Evolutionary conservation across 2,888 invertebrate species (phyloP).

Genomic region (Griposia aprilina): DNA sequence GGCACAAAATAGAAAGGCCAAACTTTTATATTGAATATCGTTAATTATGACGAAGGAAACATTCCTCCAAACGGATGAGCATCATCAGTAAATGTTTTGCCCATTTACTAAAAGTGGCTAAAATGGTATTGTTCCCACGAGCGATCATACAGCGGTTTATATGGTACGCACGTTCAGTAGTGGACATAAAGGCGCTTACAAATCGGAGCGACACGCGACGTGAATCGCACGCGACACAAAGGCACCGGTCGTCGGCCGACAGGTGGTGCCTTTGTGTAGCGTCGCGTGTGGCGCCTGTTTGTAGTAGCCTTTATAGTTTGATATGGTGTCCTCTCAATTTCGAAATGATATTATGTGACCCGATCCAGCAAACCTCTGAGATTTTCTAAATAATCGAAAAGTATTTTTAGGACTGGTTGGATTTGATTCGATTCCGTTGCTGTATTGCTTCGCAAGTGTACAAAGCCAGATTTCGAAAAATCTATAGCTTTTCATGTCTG

Average conservation of each 20-base stretch:
- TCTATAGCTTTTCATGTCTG: background rate
- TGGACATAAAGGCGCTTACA: too few relatives aligned
- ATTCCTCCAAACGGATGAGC: background rate
- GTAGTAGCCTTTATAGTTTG: too few relatives aligned
- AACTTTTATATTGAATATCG: background rate
- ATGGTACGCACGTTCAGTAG: conserved; percentile 1
- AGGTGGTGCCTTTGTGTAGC: too few relatives aligned
- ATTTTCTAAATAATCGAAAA: background rate
- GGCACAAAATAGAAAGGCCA: background rate
- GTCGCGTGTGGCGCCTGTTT: too few relatives aligned
- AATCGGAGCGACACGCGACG: too few relatives aligned
- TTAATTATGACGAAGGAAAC: background rate
- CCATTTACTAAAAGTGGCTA: background rate
- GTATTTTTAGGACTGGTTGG: background rate
- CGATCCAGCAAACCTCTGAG: background rate
- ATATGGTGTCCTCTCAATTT: background rate
- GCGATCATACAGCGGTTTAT: background rate
- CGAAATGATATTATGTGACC: background rate
- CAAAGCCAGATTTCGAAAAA: background rate
- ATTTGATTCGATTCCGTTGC: background rate
- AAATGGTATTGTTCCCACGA: background rate
- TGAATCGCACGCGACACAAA: too few relatives aligned
- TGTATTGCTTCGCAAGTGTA: background rate
- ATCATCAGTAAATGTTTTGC: background rate
- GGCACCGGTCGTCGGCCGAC: too few relatives aligned